phyloP scores from a whole-genome alignment of 2,113 vertebrate genomes.

The Ptyas mucosa region DNA sequence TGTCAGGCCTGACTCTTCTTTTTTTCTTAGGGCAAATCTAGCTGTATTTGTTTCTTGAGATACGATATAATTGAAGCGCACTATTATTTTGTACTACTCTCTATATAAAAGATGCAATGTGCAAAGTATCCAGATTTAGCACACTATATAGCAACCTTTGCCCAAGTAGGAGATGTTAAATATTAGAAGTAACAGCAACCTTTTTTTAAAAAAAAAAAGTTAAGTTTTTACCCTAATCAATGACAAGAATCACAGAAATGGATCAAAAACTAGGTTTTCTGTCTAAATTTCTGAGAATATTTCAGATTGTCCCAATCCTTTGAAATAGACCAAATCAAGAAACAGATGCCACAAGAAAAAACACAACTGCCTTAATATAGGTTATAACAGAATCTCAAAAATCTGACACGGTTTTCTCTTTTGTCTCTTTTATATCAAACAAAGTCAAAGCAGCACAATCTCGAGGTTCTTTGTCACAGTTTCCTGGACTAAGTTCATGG shows the following conservation, averaged over 20 bases:
- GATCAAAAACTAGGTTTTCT: background rate
- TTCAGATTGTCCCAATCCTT: background rate
- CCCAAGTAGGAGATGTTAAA: background rate
- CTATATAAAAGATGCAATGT: background rate
- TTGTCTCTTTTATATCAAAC: background rate
- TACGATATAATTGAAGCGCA: background rate
- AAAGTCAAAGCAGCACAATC: background rate
- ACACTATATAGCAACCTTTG: background rate
- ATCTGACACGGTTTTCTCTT: background rate
- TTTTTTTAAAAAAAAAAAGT: background rate
- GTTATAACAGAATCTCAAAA: background rate
- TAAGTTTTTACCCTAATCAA: background rate
- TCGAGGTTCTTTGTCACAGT: background rate
- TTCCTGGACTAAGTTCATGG: background rate
- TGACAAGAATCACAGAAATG: background rate
- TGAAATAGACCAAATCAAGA: background rate
- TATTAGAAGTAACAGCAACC: background rate
- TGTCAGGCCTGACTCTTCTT: background rate
- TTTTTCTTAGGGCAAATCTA: background rate
- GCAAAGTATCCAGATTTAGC: background rate
- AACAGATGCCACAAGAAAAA: background rate
- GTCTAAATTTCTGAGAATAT: background rate
- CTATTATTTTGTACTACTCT: background rate
- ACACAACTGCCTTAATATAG: background rate
- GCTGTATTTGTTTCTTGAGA: background rate